Conservation (phyloP, 2,888 invertebrate species). For the Stramonita haemastoma region DNA sequence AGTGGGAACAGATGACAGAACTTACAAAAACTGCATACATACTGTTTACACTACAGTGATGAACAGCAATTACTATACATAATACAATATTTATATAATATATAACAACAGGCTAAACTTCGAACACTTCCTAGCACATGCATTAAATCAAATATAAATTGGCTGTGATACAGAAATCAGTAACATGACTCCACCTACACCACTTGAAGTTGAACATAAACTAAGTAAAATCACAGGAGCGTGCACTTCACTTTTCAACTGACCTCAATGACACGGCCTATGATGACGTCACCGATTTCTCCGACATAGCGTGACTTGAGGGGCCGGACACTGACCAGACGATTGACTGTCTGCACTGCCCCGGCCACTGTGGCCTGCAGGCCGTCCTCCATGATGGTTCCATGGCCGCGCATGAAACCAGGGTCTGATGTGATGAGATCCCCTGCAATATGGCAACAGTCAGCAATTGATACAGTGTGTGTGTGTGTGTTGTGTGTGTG, state of each 20-base stretch:
- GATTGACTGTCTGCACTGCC: conserved; percentile 94
- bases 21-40: no score
- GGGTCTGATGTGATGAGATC: conserved; percentile 90
- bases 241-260: neutral
- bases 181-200: no score
- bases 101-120: no score
- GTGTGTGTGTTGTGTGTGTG: neutral
- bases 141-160: no score
- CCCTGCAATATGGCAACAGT: conserved; percentile 80
- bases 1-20: no score
- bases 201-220: no score
- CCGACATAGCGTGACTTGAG: conserved; percentile 86
- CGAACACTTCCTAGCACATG: no score
- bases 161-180: no score
- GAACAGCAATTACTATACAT: no score
- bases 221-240: neutral
- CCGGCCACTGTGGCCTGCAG: conserved; percentile 96
- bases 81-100: no score
- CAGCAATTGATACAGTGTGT: neutral
- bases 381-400: conserved; percentile 90
- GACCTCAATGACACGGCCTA: conserved; percentile 87
- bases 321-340: conserved; percentile 93
- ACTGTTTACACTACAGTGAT: no score
- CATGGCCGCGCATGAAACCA: conserved; percentile 96
- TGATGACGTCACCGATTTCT: conserved; percentile 97